Evolutionary conservation across 1,140 invertebrate genomes (phyloP).

Genomic region (Drosophila pseudoananassae): DNA sequence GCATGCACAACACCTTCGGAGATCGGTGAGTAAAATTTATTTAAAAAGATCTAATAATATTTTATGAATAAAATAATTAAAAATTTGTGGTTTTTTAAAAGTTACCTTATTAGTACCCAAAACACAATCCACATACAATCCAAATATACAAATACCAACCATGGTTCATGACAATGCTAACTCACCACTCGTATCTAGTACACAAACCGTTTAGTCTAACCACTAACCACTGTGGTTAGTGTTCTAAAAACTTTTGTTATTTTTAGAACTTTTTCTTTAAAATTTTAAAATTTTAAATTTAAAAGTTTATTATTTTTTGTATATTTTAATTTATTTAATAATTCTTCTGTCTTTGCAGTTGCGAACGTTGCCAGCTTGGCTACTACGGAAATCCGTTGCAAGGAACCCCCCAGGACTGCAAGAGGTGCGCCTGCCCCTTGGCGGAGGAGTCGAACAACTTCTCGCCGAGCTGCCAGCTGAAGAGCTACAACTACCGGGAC

Average conservation of each 20-base stretch:
- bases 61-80: background rate
- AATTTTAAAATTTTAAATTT: background rate
- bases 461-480: slow-evolving; percentile 92
- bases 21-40: slow-evolving; percentile 82
- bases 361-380: slow-evolving; percentile 94
- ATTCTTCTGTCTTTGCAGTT: slow-evolving; percentile 85
- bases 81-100: background rate
- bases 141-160: background rate
- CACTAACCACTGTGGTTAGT: background rate
- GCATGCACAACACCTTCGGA: slow-evolving; percentile 88
- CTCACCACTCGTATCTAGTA: slow-evolving; percentile 11
- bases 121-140: slow-evolving; percentile 3
- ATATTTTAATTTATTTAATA: background rate
- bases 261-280: background rate
- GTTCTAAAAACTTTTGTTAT: background rate
- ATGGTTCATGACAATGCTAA: slow-evolving; percentile 7
- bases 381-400: slow-evolving; percentile 94
- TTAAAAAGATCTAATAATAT: background rate
- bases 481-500: slow-evolving; percentile 85
- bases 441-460: slow-evolving; percentile 91
- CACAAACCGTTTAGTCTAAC: slow-evolving; percentile 2
- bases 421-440: slow-evolving; percentile 94
- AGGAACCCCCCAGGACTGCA: slow-evolving; percentile 91
- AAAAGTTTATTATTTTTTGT: background rate
- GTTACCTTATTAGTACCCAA: background rate